A percentile compares a stretch with the other conserved stretches of the same genome.
Evolutionary conservation across 2,797 vertebrate genomes (phyloP).

Genomic region (Vireo griseus): DNA sequence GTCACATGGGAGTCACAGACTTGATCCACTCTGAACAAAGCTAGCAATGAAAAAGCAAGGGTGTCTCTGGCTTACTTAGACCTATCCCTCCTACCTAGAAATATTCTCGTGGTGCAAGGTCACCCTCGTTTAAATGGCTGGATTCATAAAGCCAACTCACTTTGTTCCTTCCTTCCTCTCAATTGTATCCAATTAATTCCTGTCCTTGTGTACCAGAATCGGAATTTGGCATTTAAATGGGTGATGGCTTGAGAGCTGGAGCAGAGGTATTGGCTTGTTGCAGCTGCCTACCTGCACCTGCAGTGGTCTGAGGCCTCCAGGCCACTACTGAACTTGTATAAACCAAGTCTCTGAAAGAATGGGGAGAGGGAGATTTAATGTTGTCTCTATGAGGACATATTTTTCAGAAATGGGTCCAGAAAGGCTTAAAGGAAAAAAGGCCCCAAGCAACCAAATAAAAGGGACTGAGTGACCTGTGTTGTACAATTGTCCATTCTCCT

Average conservation of each 20-base stretch:
- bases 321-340: conserved; percentile 15
- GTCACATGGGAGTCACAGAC: not conserved
- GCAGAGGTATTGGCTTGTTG: not conserved
- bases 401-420: conserved; percentile 36
- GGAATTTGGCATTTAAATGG: conserved; percentile 21
- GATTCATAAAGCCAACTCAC: not conserved
- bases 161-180: not conserved
- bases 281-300: not conserved
- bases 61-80: not conserved
- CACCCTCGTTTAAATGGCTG: not conserved
- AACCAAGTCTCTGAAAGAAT: conserved; percentile 40
- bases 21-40: not conserved
- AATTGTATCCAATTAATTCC: not conserved
- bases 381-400: not conserved
- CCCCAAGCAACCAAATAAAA: not conserved
- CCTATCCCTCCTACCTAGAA: not conserved
- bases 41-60: not conserved
- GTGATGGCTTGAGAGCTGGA: not conserved
- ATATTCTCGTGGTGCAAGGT: not conserved
- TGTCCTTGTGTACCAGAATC: not conserved
- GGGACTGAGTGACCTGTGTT: not conserved
- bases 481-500: not conserved
- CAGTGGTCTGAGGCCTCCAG: conserved; percentile 13
- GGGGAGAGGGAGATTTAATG: not conserved
- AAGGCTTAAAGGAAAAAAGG: not conserved